phyloP scores from a whole-genome alignment of 2,888 invertebrate species.

The Cheilosia pagana region DNA sequence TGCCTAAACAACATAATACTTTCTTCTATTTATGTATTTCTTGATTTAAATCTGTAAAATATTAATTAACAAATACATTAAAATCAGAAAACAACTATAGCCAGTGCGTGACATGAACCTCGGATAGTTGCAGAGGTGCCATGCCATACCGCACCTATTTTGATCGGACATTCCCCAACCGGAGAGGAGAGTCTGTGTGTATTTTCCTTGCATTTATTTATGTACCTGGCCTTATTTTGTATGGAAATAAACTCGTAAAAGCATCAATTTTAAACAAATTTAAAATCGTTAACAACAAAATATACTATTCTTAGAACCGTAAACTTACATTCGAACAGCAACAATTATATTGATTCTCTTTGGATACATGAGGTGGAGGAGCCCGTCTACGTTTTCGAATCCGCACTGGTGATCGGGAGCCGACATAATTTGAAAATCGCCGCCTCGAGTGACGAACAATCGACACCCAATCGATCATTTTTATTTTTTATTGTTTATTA shows the following conservation, averaged over 20 bases:
- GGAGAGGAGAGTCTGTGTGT: not conserved
- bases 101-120: too few species aligned
- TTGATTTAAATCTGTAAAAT: too few species aligned
- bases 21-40: too few species aligned
- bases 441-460: constrained; percentile 89
- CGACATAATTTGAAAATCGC: constrained; percentile 89
- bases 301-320: constrained; percentile 32
- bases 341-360: constrained; percentile 78
- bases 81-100: too few species aligned
- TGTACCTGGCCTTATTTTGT: not conserved
- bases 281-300: not conserved
- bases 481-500: constrained; percentile 20
- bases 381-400: constrained; percentile 86
- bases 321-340: constrained; percentile 82
- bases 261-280: constrained; percentile 1
- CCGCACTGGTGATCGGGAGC: constrained; percentile 86
- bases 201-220: not conserved
- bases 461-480: constrained; percentile 91
- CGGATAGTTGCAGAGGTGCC: too few species aligned
- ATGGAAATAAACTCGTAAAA: constrained; percentile 27
- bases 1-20: too few species aligned
- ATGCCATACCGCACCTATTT: too few species aligned
- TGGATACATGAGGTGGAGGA: constrained; percentile 77
- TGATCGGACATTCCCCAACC: not conserved
- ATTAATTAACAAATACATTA: too few species aligned